These are phyloP conservation scores for Ceraclea dissimilis DNA, from an alignment of 2,888 invertebrate species.

Conservation along the genomic window DNA sequence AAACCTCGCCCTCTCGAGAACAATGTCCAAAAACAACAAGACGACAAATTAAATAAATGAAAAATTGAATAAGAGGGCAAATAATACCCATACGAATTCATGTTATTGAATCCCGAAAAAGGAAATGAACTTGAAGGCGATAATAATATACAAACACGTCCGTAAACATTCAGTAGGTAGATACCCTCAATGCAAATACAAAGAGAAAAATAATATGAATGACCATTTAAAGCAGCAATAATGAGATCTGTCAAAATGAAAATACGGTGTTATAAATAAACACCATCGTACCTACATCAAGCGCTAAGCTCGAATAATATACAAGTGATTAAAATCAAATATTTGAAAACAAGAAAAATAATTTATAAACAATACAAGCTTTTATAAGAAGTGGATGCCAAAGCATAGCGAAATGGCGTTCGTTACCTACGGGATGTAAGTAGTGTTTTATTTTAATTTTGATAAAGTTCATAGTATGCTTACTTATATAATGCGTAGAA, in stretches of 20 bases:
- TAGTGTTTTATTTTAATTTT: too few relatives aligned
- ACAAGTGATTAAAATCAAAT: too few relatives aligned
- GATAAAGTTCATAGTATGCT: too few relatives aligned
- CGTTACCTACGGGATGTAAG: too few relatives aligned
- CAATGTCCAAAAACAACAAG: background rate
- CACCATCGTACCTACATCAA: background rate
- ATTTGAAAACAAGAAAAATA: too few relatives aligned
- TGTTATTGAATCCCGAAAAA: constrained; percentile 20
- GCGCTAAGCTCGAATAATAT: too few relatives aligned
- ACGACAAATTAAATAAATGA: constrained; percentile 48
- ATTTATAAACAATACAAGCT: too few relatives aligned
- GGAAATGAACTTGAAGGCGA: constrained; percentile 18
- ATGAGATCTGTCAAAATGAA: constrained; percentile 2
- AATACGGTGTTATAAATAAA: background rate
- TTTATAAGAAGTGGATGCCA: too few relatives aligned
- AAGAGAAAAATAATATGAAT: constrained; percentile 16
- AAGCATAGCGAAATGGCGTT: too few relatives aligned
- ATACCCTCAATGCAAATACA: constrained; percentile 7
- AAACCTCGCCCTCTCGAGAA: background rate
- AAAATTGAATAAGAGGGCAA: constrained; percentile 50
- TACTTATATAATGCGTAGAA: too few relatives aligned
- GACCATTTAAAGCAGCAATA: constrained; percentile 13
- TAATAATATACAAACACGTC: constrained; percentile 18
- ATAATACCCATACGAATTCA: constrained; percentile 38
- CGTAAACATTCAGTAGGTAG: constrained; percentile 21